phyloP scores from a whole-genome alignment of 92 coral and sea anemone species.

The Epizoanthus ramosus region DNA sequence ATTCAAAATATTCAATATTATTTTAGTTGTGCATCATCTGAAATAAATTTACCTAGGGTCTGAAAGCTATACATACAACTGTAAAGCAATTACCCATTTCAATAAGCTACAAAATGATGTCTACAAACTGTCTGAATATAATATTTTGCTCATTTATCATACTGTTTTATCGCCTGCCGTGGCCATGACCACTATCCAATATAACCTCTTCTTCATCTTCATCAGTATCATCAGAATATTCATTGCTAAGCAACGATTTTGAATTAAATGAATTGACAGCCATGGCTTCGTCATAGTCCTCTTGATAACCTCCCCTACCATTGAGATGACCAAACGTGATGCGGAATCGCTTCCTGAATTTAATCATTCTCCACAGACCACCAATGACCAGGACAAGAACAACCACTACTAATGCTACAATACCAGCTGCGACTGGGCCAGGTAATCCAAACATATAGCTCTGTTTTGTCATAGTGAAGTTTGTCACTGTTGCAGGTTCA shows the following conservation, averaged over 20 bases:
- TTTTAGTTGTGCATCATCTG: no score
- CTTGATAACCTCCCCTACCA: constrained; percentile 81
- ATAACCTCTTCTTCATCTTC: constrained; percentile 94
- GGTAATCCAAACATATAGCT: constrained; percentile 79
- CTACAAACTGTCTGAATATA: not conserved
- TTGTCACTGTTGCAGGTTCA: constrained; percentile 70
- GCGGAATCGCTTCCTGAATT: constrained; percentile 69
- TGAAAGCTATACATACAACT: no score
- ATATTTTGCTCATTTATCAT: not conserved
- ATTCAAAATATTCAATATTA: no score
- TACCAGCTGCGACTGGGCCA: constrained; percentile 64
- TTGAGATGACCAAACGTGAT: constrained; percentile 53
- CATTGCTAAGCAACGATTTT: constrained; percentile 89
- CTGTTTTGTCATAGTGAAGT: constrained; percentile 65
- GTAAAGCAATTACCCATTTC: no score
- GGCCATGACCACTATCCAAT: constrained; percentile 57
- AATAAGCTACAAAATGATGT: no score
- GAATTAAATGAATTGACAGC: constrained; percentile 92
- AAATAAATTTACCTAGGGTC: no score
- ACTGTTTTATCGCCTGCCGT: constrained; percentile 28
- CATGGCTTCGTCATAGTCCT: constrained; percentile 85
- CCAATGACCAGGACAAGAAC: constrained; percentile 62
- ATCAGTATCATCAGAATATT: constrained; percentile 95
- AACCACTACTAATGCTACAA: constrained; percentile 61
- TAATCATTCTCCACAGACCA: constrained; percentile 80